These are phyloP conservation scores for Myocastor coypus DNA, from an alignment of 2,113 vertebrate species.

Conservation along the genomic window DNA sequence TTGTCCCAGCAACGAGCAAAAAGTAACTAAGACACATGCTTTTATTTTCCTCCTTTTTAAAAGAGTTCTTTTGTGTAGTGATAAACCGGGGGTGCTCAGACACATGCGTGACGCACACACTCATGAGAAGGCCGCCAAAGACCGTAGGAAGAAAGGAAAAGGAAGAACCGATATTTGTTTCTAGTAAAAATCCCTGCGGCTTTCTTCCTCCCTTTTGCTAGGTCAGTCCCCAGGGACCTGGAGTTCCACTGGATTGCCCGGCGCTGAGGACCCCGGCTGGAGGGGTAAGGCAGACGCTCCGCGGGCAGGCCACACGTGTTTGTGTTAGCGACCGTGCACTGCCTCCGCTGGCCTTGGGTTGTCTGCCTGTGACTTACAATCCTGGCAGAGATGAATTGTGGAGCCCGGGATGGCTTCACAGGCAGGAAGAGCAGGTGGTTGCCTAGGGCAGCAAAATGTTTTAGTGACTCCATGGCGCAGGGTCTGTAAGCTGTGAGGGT, in stretches of 20 bases:
- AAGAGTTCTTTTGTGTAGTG: background rate
- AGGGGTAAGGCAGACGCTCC: background rate
- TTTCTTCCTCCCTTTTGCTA: background rate
- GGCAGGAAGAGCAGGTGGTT: conserved; percentile 65
- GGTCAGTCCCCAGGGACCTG: background rate
- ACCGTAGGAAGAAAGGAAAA: background rate
- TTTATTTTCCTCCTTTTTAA: background rate
- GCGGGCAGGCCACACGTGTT: fast-evolving
- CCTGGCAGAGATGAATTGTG: background rate
- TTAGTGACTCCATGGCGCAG: conserved; percentile 40
- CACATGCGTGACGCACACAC: background rate
- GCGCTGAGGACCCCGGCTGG: background rate
- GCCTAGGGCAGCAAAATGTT: conserved; percentile 66
- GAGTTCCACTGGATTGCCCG: background rate
- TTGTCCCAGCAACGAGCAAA: no score
- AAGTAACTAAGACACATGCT: no score
- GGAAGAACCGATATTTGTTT: background rate
- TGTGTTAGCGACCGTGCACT: background rate
- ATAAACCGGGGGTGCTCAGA: background rate
- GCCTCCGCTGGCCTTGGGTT: background rate
- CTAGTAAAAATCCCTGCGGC: background rate
- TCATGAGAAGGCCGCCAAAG: background rate
- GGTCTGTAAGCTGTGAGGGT: conserved; percentile 58
- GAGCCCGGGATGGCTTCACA: background rate
- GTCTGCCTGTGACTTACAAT: background rate